These are phyloP conservation scores for Drosophila neotestacea DNA, from an alignment of 2,888 invertebrate species.

Conservation along the genomic window DNA sequence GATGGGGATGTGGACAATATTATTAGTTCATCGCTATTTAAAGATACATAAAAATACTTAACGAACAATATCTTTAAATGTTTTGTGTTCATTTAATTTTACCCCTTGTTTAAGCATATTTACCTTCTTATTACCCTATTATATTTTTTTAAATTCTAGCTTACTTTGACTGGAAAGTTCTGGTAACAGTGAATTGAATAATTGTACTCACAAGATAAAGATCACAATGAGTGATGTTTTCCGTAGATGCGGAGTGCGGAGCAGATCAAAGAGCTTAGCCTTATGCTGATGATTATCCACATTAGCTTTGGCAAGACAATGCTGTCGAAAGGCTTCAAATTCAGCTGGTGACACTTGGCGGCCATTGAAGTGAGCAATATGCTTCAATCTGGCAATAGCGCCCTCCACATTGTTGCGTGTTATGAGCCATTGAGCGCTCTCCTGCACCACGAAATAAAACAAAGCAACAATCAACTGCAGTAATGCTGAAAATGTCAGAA, in stretches of 20 bases:
- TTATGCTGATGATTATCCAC: constrained; percentile 45
- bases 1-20: too few species aligned
- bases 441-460: constrained; percentile 86
- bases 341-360: constrained; percentile 82
- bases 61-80: too few species aligned
- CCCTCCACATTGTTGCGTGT: constrained; percentile 86
- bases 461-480: constrained; percentile 85
- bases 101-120: too few species aligned
- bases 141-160: too few species aligned
- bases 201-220: constrained; percentile 86
- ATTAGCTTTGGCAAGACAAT: constrained; percentile 68
- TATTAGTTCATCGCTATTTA: too few species aligned
- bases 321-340: constrained; percentile 75
- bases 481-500: constrained; percentile 85
- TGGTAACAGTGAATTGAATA: background rate
- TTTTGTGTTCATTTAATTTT: too few species aligned
- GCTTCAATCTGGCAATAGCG: constrained; percentile 86
- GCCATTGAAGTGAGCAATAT: constrained; percentile 86
- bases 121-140: too few species aligned
- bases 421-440: constrained; percentile 88
- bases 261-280: constrained; percentile 84
- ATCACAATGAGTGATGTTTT: constrained; percentile 86
- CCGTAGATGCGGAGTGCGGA: constrained; percentile 86
- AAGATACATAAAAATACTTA: too few species aligned
- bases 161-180: too few species aligned